Conservation (phyloP, 2,797 vertebrate species). For the Gadopsis bispinosus region DNA sequence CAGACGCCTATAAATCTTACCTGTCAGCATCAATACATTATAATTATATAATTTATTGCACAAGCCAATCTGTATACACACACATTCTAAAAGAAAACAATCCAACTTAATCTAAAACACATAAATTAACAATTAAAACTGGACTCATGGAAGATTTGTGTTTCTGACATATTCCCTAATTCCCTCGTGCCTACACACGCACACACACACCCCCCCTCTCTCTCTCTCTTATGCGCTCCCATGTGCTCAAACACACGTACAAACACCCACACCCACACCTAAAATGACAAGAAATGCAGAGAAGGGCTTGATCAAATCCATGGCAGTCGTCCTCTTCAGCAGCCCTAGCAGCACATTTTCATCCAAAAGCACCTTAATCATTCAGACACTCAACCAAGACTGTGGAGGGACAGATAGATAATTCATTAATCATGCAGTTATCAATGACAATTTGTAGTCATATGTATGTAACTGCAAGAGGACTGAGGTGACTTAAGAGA, state of each 20-base stretch:
- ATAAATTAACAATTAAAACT: constrained; percentile 75
- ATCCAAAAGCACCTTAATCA: constrained; percentile 40
- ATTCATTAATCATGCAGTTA: not conserved
- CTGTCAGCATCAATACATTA: constrained; percentile 69
- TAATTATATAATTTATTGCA: constrained; percentile 91
- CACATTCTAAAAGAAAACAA: constrained; percentile 64
- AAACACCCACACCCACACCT: constrained; percentile 28
- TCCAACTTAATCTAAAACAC: constrained; percentile 67
- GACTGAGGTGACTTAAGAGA: not conserved
- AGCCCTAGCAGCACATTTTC: constrained; percentile 75
- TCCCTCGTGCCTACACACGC: constrained; percentile 69
- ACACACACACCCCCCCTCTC: constrained; percentile 19
- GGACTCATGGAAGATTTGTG: constrained; percentile 69
- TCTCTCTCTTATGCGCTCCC: not conserved
- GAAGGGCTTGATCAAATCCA: constrained; percentile 65
- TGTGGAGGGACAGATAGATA: constrained; percentile 55
- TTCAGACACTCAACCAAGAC: constrained; percentile 81
- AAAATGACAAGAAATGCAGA: constrained; percentile 58
- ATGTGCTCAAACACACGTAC: constrained; percentile 14
- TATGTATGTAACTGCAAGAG: not conserved
- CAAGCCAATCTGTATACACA: constrained; percentile 83
- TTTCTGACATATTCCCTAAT: constrained; percentile 67
- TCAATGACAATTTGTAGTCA: not conserved
- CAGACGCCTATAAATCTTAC: constrained; percentile 78
- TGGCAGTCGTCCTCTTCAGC: constrained; percentile 74